Evolutionary conservation across 2,113 vertebrate genomes (phyloP).

Genomic region (Bostrychus sinensis): DNA sequence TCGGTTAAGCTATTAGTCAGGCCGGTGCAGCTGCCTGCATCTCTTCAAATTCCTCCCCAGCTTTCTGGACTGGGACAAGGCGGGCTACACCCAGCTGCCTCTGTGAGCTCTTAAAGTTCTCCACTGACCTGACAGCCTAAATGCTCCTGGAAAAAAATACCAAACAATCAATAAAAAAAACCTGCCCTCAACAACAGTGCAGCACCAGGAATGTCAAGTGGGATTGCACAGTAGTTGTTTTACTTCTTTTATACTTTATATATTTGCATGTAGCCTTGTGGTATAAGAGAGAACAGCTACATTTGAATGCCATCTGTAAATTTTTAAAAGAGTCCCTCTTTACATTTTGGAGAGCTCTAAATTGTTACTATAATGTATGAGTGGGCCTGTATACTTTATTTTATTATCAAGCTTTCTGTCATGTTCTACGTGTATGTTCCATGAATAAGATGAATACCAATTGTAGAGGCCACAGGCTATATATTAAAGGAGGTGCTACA

Average conservation of each 20-base stretch:
- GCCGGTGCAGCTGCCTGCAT: constrained; percentile 37
- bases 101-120: constrained; percentile 44
- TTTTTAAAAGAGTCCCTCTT: not conserved
- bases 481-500: not conserved
- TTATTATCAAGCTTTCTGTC: too few relatives aligned
- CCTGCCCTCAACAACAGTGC: constrained; percentile 11
- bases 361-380: too few relatives aligned
- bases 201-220: constrained; percentile 40
- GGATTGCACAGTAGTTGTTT: constrained; percentile 2
- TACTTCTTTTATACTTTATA: constrained; percentile 1
- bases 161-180: constrained; percentile 46
- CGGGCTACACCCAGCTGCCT: constrained; percentile 57
- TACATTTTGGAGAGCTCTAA: not conserved
- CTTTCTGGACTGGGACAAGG: constrained; percentile 42
- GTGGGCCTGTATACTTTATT: too few relatives aligned
- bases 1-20: constrained; percentile 56
- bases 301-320: too few relatives aligned
- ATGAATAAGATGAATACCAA: not conserved
- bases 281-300: not conserved
- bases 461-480: not conserved
- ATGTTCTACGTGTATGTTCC: too few relatives aligned
- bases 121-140: constrained; percentile 46
- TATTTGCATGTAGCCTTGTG: not conserved
- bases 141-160: constrained; percentile 28
- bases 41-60: constrained; percentile 42